These are phyloP conservation scores for Vannuccia rotundouncinata DNA, from an alignment of 2,888 invertebrate genomes.

Conservation along the genomic window DNA sequence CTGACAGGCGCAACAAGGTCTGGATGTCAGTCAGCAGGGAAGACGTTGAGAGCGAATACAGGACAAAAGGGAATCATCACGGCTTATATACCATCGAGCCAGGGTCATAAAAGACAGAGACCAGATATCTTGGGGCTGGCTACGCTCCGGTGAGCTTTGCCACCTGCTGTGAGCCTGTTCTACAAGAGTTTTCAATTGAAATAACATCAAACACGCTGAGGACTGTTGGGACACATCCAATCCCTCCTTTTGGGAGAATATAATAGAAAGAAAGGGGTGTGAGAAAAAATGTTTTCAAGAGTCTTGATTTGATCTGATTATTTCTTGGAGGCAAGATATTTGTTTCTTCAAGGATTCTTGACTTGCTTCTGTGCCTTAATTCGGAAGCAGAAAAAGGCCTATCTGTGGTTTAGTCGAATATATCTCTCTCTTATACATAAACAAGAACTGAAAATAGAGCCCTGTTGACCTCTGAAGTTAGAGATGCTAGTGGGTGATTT, in stretches of 20 bases:
- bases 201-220: conserved; percentile 14
- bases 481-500: background rate
- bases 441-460: background rate
- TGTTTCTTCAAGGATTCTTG: background rate
- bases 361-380: no score
- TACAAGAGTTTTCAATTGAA: background rate
- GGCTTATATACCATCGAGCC: background rate
- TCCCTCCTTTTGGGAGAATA: background rate
- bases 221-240: background rate
- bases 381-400: background rate
- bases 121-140: background rate
- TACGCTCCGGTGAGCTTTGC: background rate
- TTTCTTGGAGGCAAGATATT: background rate
- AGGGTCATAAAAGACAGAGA: background rate
- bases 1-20: conserved; percentile 8
- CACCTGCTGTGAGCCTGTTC: conserved; percentile 6
- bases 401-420: no score
- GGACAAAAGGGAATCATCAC: background rate
- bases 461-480: background rate
- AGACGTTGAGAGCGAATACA: background rate
- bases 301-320: conserved; percentile 12
- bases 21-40: background rate
- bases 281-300: background rate
- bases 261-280: conserved; percentile 17
- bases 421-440: background rate